phyloP scores from a whole-genome alignment of 2,888 invertebrate species.

The Nomada lathburiana region DNA sequence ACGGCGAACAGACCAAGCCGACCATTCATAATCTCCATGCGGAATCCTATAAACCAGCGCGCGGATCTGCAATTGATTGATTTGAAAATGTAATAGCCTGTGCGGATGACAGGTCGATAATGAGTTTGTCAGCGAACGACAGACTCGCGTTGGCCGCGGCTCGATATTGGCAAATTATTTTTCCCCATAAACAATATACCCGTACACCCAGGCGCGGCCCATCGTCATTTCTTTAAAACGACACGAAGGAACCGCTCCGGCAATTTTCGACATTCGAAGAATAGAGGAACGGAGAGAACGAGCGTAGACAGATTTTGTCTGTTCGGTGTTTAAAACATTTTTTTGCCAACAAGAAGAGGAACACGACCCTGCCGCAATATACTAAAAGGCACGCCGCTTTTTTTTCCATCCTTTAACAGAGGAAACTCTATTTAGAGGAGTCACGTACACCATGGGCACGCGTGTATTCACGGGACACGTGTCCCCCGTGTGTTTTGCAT shows the following conservation, averaged over 20 bases:
- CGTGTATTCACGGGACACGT: conserved; percentile 26
- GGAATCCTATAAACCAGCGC: conserved; percentile 30
- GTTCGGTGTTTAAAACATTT: background rate
- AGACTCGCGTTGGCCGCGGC: conserved; percentile 15
- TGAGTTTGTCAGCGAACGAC: conserved; percentile 50
- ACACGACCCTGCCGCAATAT: conserved; percentile 26
- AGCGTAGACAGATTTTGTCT: background rate
- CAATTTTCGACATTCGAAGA: background rate
- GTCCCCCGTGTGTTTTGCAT: conserved; percentile 20
- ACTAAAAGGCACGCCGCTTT: conserved; percentile 39
- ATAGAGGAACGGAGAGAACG: background rate
- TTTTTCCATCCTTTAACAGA: conserved; percentile 24
- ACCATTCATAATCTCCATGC: conserved; percentile 46
- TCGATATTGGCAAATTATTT: conserved; percentile 41
- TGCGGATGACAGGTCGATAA: conserved; percentile 59
- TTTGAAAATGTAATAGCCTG: conserved; percentile 54
- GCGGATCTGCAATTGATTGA: conserved; percentile 58
- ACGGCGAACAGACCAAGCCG: conserved; percentile 8
- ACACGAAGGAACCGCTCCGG: background rate
- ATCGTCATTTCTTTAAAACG: background rate
- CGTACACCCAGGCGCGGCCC: background rate
- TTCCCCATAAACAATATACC: conserved; percentile 18
- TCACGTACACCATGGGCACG: background rate
- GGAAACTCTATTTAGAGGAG: conserved; percentile 40
- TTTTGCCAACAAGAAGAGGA: background rate